These are phyloP conservation scores for Malacoraja senta DNA, from an alignment of 2,797 vertebrate genomes.

Conservation along the genomic window DNA sequence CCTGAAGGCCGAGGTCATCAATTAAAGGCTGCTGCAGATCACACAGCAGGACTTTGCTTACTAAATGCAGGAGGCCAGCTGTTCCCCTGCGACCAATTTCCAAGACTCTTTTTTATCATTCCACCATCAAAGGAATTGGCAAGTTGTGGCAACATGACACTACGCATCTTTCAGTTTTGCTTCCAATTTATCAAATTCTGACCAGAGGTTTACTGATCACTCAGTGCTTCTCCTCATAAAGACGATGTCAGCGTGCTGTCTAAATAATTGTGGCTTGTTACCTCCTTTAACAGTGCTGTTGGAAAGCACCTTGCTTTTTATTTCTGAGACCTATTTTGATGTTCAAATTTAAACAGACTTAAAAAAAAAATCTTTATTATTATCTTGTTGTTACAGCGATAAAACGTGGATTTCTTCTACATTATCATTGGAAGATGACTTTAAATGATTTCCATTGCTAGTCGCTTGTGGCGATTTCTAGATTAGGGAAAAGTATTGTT, in stretches of 20 bases:
- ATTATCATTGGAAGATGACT: not conserved
- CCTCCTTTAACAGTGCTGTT: not conserved
- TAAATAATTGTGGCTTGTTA: not conserved
- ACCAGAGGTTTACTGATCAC: not conserved
- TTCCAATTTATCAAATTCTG: slow-evolving; percentile 21
- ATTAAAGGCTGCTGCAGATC: slow-evolving; percentile 6
- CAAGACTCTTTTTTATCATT: slow-evolving; percentile 4
- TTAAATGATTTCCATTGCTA: not conserved
- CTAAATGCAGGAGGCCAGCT: not conserved
- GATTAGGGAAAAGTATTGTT: not conserved
- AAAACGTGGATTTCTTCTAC: not conserved
- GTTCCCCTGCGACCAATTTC: slow-evolving; percentile 6
- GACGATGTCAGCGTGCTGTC: not conserved
- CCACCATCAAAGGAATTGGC: not conserved
- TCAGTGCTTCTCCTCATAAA: not conserved
- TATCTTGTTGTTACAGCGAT: no score
- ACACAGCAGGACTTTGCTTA: not conserved
- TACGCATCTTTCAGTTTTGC: not conserved
- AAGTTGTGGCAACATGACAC: not conserved
- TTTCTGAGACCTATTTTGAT: not conserved
- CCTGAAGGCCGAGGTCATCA: not conserved
- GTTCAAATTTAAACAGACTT: not conserved
- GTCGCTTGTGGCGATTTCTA: not conserved
- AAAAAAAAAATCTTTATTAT: not conserved
- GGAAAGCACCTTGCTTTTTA: not conserved